phyloP scores from a whole-genome alignment of 1,140 invertebrate genomes.

The Pomacea maculata region DNA sequence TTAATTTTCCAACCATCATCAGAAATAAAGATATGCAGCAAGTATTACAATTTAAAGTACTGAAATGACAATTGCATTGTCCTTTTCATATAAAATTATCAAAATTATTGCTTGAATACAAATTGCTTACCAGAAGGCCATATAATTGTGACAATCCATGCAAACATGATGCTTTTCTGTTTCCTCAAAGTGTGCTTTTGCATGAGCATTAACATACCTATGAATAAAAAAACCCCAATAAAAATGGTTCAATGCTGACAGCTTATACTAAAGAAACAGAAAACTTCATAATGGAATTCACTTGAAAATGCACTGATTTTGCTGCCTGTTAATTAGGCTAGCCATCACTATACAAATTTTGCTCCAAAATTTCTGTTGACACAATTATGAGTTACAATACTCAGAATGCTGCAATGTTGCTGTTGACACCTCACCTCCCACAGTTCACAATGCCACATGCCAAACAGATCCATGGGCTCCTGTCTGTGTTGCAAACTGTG shows the following conservation, averaged over 20 bases:
- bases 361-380: neutral
- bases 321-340: neutral
- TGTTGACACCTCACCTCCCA: slow-evolving; percentile 69
- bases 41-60: neutral
- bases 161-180: slow-evolving; percentile 74
- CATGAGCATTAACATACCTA: slow-evolving; percentile 81
- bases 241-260: no score
- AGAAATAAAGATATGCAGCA: neutral
- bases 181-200: slow-evolving; percentile 76
- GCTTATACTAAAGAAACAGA: neutral
- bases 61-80: neutral
- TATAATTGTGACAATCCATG: slow-evolving; percentile 79
- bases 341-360: no score
- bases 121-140: slow-evolving; percentile 76
- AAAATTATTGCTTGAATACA: neutral
- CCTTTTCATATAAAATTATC: neutral
- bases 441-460: slow-evolving; percentile 79
- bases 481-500: slow-evolving; percentile 75
- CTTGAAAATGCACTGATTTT: neutral
- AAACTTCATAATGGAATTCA: neutral
- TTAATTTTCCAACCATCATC: no score
- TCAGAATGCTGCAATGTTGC: neutral
- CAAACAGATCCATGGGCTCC: slow-evolving; percentile 81
- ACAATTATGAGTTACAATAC: neutral
- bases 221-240: slow-evolving; percentile 15